phyloP scores from a whole-genome alignment of 2,113 vertebrate species.

The Glaucomys volans region DNA sequence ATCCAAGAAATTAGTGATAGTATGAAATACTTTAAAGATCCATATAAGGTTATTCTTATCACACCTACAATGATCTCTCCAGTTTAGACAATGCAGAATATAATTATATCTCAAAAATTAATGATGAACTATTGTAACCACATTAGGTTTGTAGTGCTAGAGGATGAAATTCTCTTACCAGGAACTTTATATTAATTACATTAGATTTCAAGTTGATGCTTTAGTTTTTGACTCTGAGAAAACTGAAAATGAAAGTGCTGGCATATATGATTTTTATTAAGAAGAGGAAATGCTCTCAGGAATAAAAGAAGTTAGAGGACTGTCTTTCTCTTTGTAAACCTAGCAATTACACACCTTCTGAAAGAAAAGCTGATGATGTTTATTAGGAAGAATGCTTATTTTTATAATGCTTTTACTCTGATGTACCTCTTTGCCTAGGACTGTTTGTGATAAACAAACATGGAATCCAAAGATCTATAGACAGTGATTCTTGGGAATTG shows the following conservation, averaged over 20 bases:
- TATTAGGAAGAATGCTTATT: no score
- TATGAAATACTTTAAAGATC: background rate
- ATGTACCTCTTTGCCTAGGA: no score
- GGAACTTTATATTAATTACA: background rate
- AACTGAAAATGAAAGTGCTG: background rate
- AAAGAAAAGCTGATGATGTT: no score
- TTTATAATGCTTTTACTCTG: no score
- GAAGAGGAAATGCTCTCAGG: background rate
- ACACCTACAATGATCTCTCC: background rate
- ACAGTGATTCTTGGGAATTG: no score
- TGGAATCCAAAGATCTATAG: no score
- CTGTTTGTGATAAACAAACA: no score
- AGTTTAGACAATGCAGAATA: background rate
- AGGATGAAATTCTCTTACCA: background rate
- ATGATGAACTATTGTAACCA: background rate
- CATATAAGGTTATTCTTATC: background rate
- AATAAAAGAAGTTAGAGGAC: no score
- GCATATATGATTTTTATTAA: background rate
- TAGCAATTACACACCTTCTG: no score
- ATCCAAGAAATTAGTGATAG: background rate
- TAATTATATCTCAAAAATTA: background rate
- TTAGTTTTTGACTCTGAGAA: background rate
- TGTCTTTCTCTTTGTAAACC: no score
- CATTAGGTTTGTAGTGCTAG: background rate
- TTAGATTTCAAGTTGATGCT: background rate